Base-by-base conservation (phyloP, 2,888 invertebrate genomes). In the Pimpla rufipes region DNA sequence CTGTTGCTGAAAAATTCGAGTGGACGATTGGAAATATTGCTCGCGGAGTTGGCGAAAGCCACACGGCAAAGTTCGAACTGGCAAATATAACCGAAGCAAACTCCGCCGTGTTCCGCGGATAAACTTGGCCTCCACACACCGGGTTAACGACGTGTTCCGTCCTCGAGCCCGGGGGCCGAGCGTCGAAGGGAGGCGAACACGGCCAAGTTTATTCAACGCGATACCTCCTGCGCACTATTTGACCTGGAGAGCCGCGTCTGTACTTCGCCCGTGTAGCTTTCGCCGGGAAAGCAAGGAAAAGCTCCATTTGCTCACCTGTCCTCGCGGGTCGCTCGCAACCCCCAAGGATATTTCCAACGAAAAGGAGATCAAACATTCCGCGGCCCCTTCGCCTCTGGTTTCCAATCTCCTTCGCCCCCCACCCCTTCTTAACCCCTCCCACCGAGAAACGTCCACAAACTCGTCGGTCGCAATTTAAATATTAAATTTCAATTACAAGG, bases 191-290 rank as follows among this genome's bases (percentile, higher is more conserved):
- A 6, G 7, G 66, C 0, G 0, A 10, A 16, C 29, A 18, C 18
- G 71, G 13, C 71, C 45, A 59, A 73, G 73, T 73, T 73, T 73
- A 73, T 59, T 73, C 59, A 73, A 59, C 59, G 73, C 45, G 42
- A 71, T 59, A 71, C 52, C 35, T 59, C 45, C n/a, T n/a, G 45
- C 45, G 35, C 45, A 8, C 59, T 73, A 59, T 73, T 73, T 47
- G 59, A 59, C 73, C 73, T 35, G 73, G 45, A 11, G 42, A n/a
- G n/a, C n/a, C n/a, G 3, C 45, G 45, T 29, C 45, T 73, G 59
- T 55, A 45, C 71, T 29, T 70, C 23, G 18, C 57, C 42, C n/a
- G 59, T 23, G 55, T n/a, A 71, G 70, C 23, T 42, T 40, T 2
- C 67, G 16, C 23, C n/a, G 29, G 57, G 59, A 35, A 42, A 23